phyloP scores from a whole-genome alignment of 2,797 vertebrate genomes.

The Lepilemur septentrionalis region DNA sequence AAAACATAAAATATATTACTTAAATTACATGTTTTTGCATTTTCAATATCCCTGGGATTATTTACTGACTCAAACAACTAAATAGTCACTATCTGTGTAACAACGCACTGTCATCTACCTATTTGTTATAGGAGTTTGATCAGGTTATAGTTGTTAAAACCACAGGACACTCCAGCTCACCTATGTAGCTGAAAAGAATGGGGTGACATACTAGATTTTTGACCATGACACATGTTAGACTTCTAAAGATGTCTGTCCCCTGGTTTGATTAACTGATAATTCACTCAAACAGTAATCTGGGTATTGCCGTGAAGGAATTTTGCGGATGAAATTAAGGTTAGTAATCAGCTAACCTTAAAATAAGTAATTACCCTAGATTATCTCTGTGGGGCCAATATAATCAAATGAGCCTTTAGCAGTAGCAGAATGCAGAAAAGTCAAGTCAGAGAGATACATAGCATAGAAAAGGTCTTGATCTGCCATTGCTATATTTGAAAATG shows the following conservation, averaged over 20 bases:
- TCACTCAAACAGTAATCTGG: neutral
- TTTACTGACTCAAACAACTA: neutral
- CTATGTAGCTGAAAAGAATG: neutral
- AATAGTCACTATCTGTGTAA: neutral
- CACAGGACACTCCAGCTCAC: neutral
- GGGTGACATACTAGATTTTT: neutral
- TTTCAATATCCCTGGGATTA: neutral
- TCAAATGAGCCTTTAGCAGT: neutral
- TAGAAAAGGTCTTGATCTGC: neutral
- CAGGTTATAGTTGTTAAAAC: neutral
- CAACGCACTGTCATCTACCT: neutral
- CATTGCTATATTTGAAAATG: neutral
- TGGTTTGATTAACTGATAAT: neutral
- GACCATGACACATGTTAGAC: neutral
- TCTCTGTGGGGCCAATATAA: neutral
- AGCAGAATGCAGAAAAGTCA: neutral
- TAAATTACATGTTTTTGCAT: neutral
- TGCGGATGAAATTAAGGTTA: neutral
- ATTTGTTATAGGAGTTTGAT: neutral
- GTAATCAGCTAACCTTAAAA: neutral
- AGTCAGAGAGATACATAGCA: neutral
- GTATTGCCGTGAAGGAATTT: neutral
- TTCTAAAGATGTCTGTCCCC: conserved; percentile 1
- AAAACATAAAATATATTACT: neutral
- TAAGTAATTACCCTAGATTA: neutral